Conservation (phyloP, 2,888 invertebrate species). For the Nipponacmea schrenckii region DNA sequence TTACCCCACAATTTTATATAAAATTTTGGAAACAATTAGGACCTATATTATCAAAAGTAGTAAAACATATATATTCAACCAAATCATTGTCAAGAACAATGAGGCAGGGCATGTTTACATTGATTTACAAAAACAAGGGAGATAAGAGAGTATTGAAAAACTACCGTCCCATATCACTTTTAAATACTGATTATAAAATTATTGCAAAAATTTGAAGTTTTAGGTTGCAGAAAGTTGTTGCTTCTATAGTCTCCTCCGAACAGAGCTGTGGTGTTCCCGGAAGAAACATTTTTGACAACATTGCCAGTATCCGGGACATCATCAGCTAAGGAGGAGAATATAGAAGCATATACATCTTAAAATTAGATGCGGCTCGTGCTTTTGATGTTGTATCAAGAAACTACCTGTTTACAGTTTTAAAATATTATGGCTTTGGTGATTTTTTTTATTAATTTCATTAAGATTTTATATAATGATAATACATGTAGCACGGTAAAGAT, state of each 20-base stretch:
- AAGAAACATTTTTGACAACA: slow-evolving; percentile 40
- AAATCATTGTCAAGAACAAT: slow-evolving; percentile 20
- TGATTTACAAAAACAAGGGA: slow-evolving; percentile 35
- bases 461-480: slow-evolving; percentile 6
- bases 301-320: slow-evolving; percentile 33
- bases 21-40: not conserved
- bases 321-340: slow-evolving; percentile 36
- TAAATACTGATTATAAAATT: slow-evolving; percentile 40
- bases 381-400: slow-evolving; percentile 38
- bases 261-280: slow-evolving; percentile 40
- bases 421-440: slow-evolving; percentile 10
- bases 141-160: slow-evolving; percentile 31
- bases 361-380: slow-evolving; percentile 41
- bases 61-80: slow-evolving; percentile 21
- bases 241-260: slow-evolving; percentile 28
- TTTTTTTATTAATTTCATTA: slow-evolving; percentile 10
- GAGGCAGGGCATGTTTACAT: slow-evolving; percentile 22
- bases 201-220: slow-evolving; percentile 35
- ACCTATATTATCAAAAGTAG: slow-evolving; percentile 21
- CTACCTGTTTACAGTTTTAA: slow-evolving; percentile 27
- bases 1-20: slow-evolving; percentile 9
- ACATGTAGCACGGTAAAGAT: too few species aligned
- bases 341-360: slow-evolving; percentile 32
- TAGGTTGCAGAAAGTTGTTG: slow-evolving; percentile 29
- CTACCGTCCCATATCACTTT: slow-evolving; percentile 39